A percentile compares a stretch with the other conserved stretches of the same genome.
Evolutionary conservation across 30 jellyfish, hydroid and myxozoan genomes (phyloP).

Genomic region (Clytia hemisphaerica): DNA sequence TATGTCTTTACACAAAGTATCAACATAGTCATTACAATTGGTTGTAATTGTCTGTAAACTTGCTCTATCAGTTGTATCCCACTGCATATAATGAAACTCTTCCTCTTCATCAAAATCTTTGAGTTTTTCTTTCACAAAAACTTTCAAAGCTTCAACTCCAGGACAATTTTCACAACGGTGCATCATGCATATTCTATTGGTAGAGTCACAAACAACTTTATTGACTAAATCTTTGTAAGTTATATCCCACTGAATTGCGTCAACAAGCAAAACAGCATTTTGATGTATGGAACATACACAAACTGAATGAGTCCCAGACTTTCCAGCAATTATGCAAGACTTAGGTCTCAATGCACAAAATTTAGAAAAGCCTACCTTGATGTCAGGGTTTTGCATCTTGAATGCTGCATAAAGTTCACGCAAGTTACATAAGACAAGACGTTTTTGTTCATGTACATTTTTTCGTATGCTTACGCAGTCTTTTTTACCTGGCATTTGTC

Average conservation of each 20-base stretch:
- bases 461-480: conserved; percentile 42
- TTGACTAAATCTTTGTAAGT: conserved; percentile 17
- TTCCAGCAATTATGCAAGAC: conserved; percentile 58
- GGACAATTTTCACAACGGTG: conserved; percentile 70
- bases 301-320: conserved; percentile 75
- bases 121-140: conserved; percentile 8
- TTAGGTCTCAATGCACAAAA: conserved; percentile 64
- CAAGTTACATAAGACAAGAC: conserved; percentile 34
- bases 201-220: conserved; percentile 32
- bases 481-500: conserved; percentile 48
- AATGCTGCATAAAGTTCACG: conserved; percentile 36
- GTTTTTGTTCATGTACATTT: conserved; percentile 31
- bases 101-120: conserved; percentile 39
- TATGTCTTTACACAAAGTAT: conserved; percentile 20
- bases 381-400: conserved; percentile 27
- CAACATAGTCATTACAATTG: conserved; percentile 28
- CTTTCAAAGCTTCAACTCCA: not conserved
- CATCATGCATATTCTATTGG: conserved; percentile 50
- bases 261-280: conserved; percentile 31
- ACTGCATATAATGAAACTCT: conserved; percentile 34
- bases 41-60: conserved; percentile 12
- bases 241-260: conserved; percentile 17
- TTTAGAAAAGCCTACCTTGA: conserved; percentile 44
- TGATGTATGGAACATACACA: conserved; percentile 73
- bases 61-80: conserved; percentile 61